Conservation (phyloP, 1,140 invertebrate genomes). For the Drosophila insularis region DNA sequence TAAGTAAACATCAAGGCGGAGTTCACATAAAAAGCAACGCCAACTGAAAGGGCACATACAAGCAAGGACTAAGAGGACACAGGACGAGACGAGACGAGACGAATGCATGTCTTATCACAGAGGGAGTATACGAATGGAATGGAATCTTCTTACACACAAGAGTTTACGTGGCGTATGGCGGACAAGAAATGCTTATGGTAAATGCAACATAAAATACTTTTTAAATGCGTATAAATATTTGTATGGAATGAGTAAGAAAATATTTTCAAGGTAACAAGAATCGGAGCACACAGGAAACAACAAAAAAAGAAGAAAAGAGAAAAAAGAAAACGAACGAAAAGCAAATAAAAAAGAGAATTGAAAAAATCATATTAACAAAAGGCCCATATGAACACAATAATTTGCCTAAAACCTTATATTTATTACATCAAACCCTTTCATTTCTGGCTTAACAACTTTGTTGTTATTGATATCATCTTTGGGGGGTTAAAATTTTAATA, state of each 20-base stretch:
- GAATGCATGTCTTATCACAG: constrained; percentile 72
- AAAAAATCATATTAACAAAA: neutral
- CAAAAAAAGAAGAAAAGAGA: neutral
- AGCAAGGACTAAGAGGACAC: neutral
- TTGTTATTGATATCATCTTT: no score
- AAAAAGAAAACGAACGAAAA: neutral
- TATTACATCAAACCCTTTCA: no score
- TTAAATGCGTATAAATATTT: constrained; percentile 77
- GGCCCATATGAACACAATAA: neutral
- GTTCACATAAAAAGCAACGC: constrained; percentile 55
- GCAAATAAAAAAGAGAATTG: constrained; percentile 36
- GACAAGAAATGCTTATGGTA: constrained; percentile 60
- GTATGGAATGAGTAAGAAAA: constrained; percentile 20
- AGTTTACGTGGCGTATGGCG: constrained; percentile 32
- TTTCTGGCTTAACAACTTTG: no score
- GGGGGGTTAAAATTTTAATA: no score
- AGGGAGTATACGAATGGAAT: constrained; percentile 37
- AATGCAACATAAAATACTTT: constrained; percentile 79
- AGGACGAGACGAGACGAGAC: constrained; percentile 11
- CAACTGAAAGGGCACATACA: neutral
- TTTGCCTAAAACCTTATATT: neutral
- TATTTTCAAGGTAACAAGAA: constrained; percentile 33
- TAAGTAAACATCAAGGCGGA: constrained; percentile 54
- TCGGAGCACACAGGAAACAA: neutral
- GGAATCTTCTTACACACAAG: constrained; percentile 37